Percentiles rank a stretch among this genome's conserved stretches.
Conservation (phyloP, 2,797 vertebrate species). For the Enteromius viviparus region DNA sequence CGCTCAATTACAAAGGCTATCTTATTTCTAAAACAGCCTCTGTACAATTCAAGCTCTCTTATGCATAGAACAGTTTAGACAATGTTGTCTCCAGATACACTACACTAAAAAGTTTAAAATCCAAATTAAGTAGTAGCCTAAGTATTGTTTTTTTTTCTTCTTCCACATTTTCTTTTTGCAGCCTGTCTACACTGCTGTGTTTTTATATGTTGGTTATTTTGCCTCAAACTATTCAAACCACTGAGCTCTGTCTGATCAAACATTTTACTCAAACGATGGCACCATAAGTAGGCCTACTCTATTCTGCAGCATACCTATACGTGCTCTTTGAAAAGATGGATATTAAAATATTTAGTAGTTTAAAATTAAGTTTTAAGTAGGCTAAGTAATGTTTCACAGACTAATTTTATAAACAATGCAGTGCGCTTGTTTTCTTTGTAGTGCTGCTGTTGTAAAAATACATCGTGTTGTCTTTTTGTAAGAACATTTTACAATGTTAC, state of each 20-base stretch:
- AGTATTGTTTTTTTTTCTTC: neutral
- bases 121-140: neutral
- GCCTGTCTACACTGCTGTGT: neutral
- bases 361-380: neutral
- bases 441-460: neutral
- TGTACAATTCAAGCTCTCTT: neutral
- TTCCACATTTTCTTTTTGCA: neutral
- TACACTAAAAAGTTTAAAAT: neutral
- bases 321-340: neutral
- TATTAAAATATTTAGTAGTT: neutral
- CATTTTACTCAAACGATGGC: no score
- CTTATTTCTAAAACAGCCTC: neutral
- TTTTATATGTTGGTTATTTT: slow-evolving; percentile 9
- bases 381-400: neutral
- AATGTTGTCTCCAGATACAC: neutral
- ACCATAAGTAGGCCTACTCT: no score
- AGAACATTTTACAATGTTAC: neutral
- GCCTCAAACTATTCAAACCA: neutral
- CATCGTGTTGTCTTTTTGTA: neutral
- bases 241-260: no score
- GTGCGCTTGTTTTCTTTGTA: neutral
- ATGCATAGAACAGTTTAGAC: neutral
- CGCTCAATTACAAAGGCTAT: neutral
- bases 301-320: neutral
- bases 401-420: neutral